These are phyloP conservation scores for Cololabis saira DNA, from an alignment of 2,113 vertebrate species.

Conservation along the genomic window DNA sequence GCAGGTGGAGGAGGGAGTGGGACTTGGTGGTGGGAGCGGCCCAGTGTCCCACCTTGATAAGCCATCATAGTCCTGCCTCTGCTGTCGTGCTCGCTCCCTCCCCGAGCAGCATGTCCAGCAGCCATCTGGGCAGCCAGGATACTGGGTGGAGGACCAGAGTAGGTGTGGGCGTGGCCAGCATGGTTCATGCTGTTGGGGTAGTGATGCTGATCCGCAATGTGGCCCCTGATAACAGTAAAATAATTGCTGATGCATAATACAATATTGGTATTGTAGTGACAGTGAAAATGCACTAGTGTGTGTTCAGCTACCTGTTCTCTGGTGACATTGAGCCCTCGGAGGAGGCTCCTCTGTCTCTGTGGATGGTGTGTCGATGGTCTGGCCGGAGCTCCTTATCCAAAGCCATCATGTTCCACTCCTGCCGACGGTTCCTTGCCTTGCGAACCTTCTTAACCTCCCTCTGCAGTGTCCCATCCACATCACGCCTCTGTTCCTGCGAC, in stretches of 20 bases:
- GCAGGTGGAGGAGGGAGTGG: slow-evolving; percentile 90
- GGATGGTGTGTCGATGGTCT: slow-evolving; percentile 94
- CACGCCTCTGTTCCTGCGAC: slow-evolving; percentile 91
- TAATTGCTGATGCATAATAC: neutral
- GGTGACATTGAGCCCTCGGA: slow-evolving; percentile 97
- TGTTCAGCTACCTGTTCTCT: slow-evolving; percentile 90
- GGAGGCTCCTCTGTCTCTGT: slow-evolving; percentile 90
- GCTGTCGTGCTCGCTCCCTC: slow-evolving; percentile 87
- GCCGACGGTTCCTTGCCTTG: slow-evolving; percentile 97
- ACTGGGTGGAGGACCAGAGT: slow-evolving; percentile 83
- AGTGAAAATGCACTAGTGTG: neutral
- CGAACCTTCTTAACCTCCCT: slow-evolving; percentile 99
- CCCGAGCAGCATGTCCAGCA: slow-evolving; percentile 74
- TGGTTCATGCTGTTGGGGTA: slow-evolving; percentile 94
- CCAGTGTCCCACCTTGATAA: slow-evolving; percentile 87
- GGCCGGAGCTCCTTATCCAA: slow-evolving; percentile 99
- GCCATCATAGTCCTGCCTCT: slow-evolving; percentile 85
- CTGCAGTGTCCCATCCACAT: slow-evolving; percentile 93
- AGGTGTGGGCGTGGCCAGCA: slow-evolving; percentile 85
- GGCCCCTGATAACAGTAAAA: slow-evolving; percentile 81
- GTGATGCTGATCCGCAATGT: slow-evolving; percentile 87
- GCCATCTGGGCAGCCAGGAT: slow-evolving; percentile 82
- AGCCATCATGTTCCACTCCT: slow-evolving; percentile 99
- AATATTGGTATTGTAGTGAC: neutral
- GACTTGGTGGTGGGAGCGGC: slow-evolving; percentile 90